Base-by-base conservation (phyloP, 2,113 vertebrate genomes). In the Nipponia nippon region DNA sequence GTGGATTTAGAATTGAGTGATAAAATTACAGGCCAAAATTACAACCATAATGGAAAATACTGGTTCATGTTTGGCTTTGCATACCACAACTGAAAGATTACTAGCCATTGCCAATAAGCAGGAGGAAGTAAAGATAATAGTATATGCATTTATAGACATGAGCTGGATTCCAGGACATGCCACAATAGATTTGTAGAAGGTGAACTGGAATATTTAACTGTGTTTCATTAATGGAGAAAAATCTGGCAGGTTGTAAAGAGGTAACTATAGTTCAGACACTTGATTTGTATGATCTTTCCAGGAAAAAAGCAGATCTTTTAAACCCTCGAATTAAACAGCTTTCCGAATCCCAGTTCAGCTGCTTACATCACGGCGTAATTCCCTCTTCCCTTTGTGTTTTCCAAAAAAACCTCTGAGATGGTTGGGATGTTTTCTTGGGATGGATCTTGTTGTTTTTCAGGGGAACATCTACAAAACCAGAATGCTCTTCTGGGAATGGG, bases 1-100 rank as follows among this genome's bases (percentile, higher is more conserved):
- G 97, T 98, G 98, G 98, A 98, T 98, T 98, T 98, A 98, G 97
- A 98, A 98, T 97, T 63, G 93, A 97, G 97, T 97, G 98, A 98
- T 98, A 98, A 98, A 98, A 98, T 98, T 98, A 97, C 98, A 98
- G 97, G 97, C 97, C 97, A 94, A 97, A 98, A 98, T 98, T 98
- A 96, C 97, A 97, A 96, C 97, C 98, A 98, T 97, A 95, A 97
- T 97, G 98, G 98, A 98, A 98, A 98, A 98, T 97, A 95, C 95
- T 97, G 98, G 95, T 85, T 98, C 95, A 73, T 94, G 93, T 96
- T 98, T 98, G 97, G 96, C 97, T 97, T 95, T 93, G 55, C 72
- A 95, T 97, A 97, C 97, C 98, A 97, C 98, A 98, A 94, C 98
- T 98, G 97, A 98, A 96, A 98, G 97, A 97, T 96, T 91, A 76